A percentile compares a stretch with the other conserved stretches of the same genome.
Evolutionary conservation across 2,888 invertebrate genomes (phyloP).

Genomic region (Lochmaea crataegi): DNA sequence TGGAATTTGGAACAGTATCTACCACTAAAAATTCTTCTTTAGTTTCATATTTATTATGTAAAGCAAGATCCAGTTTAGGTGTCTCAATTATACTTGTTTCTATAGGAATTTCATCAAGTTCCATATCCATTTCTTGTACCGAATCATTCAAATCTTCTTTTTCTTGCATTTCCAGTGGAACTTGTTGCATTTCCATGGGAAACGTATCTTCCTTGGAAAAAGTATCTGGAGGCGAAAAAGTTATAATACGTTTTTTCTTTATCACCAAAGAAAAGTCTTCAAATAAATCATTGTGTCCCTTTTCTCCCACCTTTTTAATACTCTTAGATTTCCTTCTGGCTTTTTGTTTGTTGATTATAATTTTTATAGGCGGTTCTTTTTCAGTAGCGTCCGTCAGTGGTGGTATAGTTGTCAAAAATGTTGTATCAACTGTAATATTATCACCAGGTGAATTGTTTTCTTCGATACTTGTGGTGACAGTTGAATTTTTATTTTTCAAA

Average conservation of each 20-base stretch:
- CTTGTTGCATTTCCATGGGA: constrained; percentile 13
- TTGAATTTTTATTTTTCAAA: constrained; percentile 16
- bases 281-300: constrained; percentile 50
- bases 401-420: neutral
- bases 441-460: neutral
- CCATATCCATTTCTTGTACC: constrained; percentile 55
- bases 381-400: neutral
- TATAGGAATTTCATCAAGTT: constrained; percentile 53
- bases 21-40: neutral
- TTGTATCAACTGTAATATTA: neutral
- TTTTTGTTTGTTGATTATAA: constrained; percentile 46
- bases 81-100: constrained; percentile 51
- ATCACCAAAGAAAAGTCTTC: constrained; percentile 54
- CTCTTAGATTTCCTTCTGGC: constrained; percentile 52
- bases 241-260: constrained; percentile 51
- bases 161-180: constrained; percentile 2
- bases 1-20: too few species aligned
- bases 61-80: constrained; percentile 28
- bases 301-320: constrained; percentile 49
- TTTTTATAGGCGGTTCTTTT: constrained; percentile 42
- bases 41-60: neutral
- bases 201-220: constrained; percentile 38
- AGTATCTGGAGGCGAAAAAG: constrained; percentile 38
- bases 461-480: neutral
- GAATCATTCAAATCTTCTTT: constrained; percentile 46